A percentile compares a stretch with the other conserved stretches of the same genome.
Conservation (phyloP, 2,113 vertebrate genomes). For the Aegotheles bennettii region DNA sequence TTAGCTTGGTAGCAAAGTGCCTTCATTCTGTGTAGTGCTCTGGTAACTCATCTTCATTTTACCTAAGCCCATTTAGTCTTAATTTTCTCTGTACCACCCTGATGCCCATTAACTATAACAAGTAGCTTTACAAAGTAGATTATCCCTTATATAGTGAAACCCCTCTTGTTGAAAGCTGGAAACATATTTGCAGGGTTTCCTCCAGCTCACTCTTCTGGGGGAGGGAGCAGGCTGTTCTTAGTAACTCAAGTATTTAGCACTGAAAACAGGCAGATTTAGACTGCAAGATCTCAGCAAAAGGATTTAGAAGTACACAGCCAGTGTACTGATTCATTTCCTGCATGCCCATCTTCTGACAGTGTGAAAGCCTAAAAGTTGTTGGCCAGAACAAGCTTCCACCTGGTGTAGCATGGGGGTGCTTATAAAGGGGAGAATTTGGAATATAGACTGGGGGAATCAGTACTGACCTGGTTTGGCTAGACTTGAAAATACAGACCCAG, state of each 20-base stretch:
- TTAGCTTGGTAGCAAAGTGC: neutral
- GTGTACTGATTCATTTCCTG: neutral
- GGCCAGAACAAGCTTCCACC: neutral
- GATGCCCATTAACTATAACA: neutral
- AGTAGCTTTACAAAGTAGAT: neutral
- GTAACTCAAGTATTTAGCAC: neutral
- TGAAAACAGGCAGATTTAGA: neutral
- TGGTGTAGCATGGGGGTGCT: neutral
- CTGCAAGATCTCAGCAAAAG: neutral
- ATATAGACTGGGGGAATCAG: neutral
- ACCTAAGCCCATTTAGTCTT: neutral
- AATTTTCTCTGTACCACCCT: neutral
- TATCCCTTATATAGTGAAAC: neutral
- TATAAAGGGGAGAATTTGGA: neutral
- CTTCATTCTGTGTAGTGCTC: neutral
- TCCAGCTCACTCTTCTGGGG: neutral
- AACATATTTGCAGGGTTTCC: neutral
- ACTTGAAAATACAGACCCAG: neutral
- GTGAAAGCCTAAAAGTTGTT: neutral
- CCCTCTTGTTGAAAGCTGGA: neutral
- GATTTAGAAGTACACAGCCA: neutral
- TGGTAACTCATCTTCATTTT: neutral
- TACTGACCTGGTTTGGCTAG: neutral
- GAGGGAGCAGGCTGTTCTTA: neutral
- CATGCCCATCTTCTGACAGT: neutral